Evolutionary conservation across 2,888 invertebrate species (phyloP).

Genomic region (Polyploca ridens): DNA sequence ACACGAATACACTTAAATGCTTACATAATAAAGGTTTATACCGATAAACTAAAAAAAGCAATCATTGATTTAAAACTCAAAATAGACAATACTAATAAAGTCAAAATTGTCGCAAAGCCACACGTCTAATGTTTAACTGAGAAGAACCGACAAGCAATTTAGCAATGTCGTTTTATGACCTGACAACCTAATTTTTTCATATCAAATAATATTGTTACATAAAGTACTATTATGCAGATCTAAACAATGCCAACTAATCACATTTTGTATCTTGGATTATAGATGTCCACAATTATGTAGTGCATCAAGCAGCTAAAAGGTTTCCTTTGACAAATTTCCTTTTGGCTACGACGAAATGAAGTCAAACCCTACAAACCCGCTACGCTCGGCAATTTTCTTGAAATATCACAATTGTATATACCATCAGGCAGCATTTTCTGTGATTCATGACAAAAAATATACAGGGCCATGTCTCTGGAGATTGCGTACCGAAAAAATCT

Average conservation of each 20-base stretch:
- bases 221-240: too few relatives aligned
- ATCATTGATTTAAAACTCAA: too few relatives aligned
- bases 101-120: too few relatives aligned
- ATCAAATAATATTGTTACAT: too few relatives aligned
- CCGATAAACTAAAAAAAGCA: too few relatives aligned
- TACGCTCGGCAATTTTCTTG: neutral
- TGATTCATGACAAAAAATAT: constrained; percentile 5
- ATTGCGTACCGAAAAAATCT: neutral
- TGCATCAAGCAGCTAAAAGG: neutral
- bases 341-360: neutral
- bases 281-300: neutral
- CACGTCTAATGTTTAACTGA: too few relatives aligned
- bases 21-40: too few relatives aligned
- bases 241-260: neutral
- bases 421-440: neutral
- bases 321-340: neutral
- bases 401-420: neutral
- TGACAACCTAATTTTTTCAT: too few relatives aligned
- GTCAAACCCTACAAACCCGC: neutral
- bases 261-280: neutral
- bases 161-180: too few relatives aligned
- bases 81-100: too few relatives aligned
- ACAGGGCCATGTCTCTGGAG: neutral
- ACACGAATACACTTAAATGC: too few relatives aligned
- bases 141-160: too few relatives aligned